Percentiles rank a stretch among this genome's conserved stretches.
phyloP scores from a whole-genome alignment of 2,797 vertebrate species.

The Sibirionetta formosa region DNA sequence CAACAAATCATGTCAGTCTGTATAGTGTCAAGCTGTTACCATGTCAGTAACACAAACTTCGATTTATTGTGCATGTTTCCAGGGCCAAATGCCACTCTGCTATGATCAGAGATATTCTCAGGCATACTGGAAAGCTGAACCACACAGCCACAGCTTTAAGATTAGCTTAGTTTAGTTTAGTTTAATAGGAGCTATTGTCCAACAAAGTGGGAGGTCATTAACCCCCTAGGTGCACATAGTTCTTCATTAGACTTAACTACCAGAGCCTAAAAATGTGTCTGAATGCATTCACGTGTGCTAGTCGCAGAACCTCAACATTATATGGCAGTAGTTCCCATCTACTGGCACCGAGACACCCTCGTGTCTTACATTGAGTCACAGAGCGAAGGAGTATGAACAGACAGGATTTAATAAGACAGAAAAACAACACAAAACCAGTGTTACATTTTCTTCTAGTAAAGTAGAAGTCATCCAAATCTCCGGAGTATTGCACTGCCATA shows the following conservation, averaged over 20 bases:
- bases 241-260: neutral
- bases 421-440: neutral
- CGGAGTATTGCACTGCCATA: neutral
- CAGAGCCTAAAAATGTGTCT: neutral
- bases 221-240: neutral
- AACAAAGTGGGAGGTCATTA: neutral
- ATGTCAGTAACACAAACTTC: neutral
- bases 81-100: neutral
- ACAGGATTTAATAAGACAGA: neutral
- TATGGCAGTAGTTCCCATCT: accelerated
- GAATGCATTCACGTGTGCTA: neutral
- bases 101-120: neutral
- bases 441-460: neutral
- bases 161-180: neutral
- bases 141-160: neutral
- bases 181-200: neutral
- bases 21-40: neutral
- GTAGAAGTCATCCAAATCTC: neutral
- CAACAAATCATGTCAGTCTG: neutral
- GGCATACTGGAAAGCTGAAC: neutral
- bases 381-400: neutral
- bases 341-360: accelerated
- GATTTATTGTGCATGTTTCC: neutral
- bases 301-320: neutral
- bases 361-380: neutral